Evolutionary conservation across 2,113 vertebrate genomes (phyloP).

Genomic region (Melanotaenia duboulayi): DNA sequence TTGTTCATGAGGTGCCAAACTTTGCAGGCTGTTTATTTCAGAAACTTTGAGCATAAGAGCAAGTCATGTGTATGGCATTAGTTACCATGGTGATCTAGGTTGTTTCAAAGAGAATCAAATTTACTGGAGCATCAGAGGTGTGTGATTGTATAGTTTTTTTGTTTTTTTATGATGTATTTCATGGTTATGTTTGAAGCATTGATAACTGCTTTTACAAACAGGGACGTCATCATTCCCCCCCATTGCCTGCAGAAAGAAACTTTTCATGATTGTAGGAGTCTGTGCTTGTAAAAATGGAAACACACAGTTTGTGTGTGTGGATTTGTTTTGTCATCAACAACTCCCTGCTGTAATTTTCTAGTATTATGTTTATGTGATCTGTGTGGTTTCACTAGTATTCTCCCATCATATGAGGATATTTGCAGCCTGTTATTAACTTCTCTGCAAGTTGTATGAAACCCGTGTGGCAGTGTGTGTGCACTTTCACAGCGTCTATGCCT

Average conservation of each 20-base stretch:
- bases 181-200: no score
- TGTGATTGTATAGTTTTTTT: no score
- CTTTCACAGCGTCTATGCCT: background rate
- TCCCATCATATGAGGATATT: conserved; percentile 12
- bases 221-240: background rate
- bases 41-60: no score
- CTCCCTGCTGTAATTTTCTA: background rate
- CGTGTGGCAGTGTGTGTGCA: background rate
- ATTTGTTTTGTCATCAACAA: no score
- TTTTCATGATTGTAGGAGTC: conserved; percentile 23
- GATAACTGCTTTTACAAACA: no score
- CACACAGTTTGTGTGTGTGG: background rate
- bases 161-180: no score
- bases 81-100: no score
- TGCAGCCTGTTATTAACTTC: conserved; percentile 30
- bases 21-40: no score
- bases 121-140: no score
- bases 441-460: background rate
- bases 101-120: no score
- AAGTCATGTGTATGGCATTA: no score
- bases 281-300: conserved; percentile 4
- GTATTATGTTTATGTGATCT: background rate
- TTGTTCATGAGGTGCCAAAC: no score
- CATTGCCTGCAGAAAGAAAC: conserved; percentile 22
- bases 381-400: conserved; percentile 22